phyloP scores from a whole-genome alignment of 2,797 vertebrate genomes.

The Crocidura indochinensis region DNA sequence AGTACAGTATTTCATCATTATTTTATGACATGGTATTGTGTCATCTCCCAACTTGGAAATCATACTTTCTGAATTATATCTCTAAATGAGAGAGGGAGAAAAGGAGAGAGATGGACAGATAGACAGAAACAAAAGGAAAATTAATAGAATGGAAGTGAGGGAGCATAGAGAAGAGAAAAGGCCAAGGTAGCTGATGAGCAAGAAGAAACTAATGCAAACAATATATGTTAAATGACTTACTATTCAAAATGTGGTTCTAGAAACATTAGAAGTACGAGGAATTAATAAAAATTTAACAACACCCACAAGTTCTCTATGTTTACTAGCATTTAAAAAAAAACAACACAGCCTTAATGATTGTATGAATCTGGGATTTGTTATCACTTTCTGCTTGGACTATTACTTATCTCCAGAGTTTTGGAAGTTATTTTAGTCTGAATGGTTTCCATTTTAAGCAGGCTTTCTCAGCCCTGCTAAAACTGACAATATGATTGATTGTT shows the following conservation, averaged over 20 bases:
- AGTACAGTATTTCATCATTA: constrained; percentile 12
- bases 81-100: too few species aligned
- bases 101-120: too few species aligned
- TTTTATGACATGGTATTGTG: neutral
- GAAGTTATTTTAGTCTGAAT: neutral
- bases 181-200: neutral
- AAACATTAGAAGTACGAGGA: neutral
- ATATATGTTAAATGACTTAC: neutral
- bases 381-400: neutral
- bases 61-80: too few species aligned
- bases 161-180: neutral
- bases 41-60: neutral
- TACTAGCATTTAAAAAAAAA: neutral
- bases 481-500: neutral
- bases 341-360: neutral
- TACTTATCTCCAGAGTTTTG: constrained; percentile 5
- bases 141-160: too few species aligned
- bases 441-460: neutral
- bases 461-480: neutral
- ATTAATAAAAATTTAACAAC: neutral
- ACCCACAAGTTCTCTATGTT: neutral
- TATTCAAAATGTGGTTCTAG: neutral
- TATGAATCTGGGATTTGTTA: neutral
- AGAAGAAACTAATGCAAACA: neutral
- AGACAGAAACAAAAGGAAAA: too few species aligned